phyloP scores from a whole-genome alignment of 2,797 vertebrate genomes.

The Rhynchonycteris naso region DNA sequence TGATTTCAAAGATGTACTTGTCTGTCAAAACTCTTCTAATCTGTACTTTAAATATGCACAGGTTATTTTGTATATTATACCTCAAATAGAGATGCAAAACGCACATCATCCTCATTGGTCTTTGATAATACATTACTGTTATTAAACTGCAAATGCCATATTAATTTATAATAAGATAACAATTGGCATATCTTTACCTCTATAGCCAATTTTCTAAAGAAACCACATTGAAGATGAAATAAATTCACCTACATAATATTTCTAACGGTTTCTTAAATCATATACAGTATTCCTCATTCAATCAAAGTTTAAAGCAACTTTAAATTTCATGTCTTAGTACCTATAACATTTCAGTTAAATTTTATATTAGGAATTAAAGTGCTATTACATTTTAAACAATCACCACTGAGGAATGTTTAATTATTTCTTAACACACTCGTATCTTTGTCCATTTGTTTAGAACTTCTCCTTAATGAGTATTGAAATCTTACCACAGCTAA shows the following conservation, averaged over 20 bases:
- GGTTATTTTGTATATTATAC: not conserved
- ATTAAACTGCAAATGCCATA: not conserved
- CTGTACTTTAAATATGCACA: not conserved
- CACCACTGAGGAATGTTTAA: conserved; percentile 55
- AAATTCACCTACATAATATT: conserved; percentile 39
- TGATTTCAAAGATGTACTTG: not conserved
- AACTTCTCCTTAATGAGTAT: not conserved
- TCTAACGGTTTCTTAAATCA: conserved; percentile 43
- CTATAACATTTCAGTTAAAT: conserved; percentile 70
- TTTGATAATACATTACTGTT: not conserved
- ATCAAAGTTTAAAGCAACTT: conserved; percentile 69
- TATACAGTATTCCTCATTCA: conserved; percentile 37
- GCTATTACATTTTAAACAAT: conserved; percentile 51
- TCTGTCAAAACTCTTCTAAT: not conserved
- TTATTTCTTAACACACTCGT: conserved; percentile 38
- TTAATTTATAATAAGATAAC: not conserved
- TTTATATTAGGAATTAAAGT: conserved; percentile 64
- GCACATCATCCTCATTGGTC: not conserved
- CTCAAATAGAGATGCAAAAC: not conserved
- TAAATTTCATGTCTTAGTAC: conserved; percentile 66
- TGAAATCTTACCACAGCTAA: not conserved
- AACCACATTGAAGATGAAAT: not conserved
- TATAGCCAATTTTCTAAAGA: conserved; percentile 9
- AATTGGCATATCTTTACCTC: not conserved
- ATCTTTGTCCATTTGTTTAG: conserved; percentile 49